phyloP scores from a whole-genome alignment of 2,113 vertebrate species.

The Erpornis zantholeuca region DNA sequence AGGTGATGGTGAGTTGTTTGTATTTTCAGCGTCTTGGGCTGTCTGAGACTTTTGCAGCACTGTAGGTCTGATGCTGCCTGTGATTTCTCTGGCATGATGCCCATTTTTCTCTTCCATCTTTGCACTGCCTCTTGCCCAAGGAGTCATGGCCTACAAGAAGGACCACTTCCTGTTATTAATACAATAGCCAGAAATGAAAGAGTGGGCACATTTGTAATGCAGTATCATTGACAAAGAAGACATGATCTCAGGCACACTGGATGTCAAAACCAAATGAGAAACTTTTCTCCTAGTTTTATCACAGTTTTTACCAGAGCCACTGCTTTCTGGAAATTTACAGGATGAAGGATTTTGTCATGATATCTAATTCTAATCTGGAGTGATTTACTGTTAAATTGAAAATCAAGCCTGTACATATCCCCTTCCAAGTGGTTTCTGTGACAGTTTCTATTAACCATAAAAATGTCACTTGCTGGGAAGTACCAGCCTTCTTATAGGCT shows the following conservation, averaged over 20 bases:
- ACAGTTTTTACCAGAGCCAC: not conserved
- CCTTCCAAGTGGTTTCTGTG: slow-evolving; percentile 44
- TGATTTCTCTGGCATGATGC: not conserved
- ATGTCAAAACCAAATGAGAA: slow-evolving; percentile 20
- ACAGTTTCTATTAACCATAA: slow-evolving; percentile 67
- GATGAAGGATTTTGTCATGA: slow-evolving; percentile 44
- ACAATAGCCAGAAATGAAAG: not conserved
- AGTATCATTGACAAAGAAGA: not conserved
- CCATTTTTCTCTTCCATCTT: not conserved
- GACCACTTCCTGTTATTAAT: not conserved
- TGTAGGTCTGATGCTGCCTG: not conserved
- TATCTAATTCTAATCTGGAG: slow-evolving; percentile 57
- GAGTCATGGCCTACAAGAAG: not conserved
- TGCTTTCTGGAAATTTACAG: slow-evolving; percentile 39
- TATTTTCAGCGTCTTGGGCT: not conserved
- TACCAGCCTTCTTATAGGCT: slow-evolving; percentile 58
- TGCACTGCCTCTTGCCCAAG: not conserved
- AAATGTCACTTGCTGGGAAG: slow-evolving; percentile 64
- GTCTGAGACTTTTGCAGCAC: not conserved
- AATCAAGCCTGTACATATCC: slow-evolving; percentile 54
- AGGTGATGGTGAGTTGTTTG: not conserved
- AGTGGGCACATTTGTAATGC: not conserved
- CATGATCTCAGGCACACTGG: not conserved
- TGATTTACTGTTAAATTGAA: slow-evolving; percentile 59
- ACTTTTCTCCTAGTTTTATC: slow-evolving; percentile 30